Percentiles rank a stretch among this genome's conserved stretches.
Conservation (phyloP, 2,113 vertebrate species). For the Colius striatus region DNA sequence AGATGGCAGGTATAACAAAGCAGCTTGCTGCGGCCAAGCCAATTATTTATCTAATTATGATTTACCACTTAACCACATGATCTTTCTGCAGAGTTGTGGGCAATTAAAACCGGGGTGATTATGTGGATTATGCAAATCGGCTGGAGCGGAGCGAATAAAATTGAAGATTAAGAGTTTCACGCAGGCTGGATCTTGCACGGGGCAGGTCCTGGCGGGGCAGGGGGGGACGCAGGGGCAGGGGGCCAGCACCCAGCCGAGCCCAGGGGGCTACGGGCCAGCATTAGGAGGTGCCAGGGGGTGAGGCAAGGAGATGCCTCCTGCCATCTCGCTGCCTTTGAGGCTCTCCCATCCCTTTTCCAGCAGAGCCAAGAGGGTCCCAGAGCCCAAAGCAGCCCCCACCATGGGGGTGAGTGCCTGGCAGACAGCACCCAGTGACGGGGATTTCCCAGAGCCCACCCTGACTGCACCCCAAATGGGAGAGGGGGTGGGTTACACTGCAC, state of each 20-base stretch:
- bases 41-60: conserved; percentile 99
- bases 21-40: conserved; percentile 95
- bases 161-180: conserved; percentile 84
- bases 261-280: background rate
- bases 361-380: too few species aligned
- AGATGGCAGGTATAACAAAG: conserved; percentile 93
- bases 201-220: conserved; percentile 38
- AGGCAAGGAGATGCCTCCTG: background rate
- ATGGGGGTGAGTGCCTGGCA: background rate
- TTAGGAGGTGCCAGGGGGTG: background rate
- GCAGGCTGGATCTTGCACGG: conserved; percentile 72
- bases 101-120: conserved; percentile 92
- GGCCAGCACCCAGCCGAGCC: background rate
- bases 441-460: background rate
- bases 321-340: background rate
- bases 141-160: conserved; percentile 84
- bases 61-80: conserved; percentile 96
- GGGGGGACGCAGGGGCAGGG: background rate
- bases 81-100: conserved; percentile 89
- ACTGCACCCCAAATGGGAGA: background rate
- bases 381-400: background rate
- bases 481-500: accelerated
- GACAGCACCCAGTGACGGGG: background rate
- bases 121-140: conserved; percentile 90
- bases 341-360: background rate